Conservation (phyloP, 2,113 vertebrate species). For the Aleadryas rufinucha region DNA sequence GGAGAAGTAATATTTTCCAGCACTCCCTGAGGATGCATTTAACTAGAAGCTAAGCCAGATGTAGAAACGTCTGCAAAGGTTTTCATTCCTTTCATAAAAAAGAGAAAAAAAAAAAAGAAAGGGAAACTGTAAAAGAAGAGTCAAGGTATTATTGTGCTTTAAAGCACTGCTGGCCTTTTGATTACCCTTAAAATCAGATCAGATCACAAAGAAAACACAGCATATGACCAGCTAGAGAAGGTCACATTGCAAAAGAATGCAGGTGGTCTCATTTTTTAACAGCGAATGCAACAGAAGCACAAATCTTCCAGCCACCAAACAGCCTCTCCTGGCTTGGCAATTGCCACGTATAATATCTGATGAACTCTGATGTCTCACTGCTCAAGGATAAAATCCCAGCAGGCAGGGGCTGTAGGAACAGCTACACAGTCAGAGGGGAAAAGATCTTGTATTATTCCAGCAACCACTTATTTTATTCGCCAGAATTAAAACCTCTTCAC, state of each 20-base stretch:
- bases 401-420: background rate
- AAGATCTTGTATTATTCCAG: background rate
- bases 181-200: constrained; percentile 38
- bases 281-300: constrained; percentile 18
- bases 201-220: constrained; percentile 26
- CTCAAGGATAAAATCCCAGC: constrained; percentile 25
- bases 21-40: background rate
- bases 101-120: background rate
- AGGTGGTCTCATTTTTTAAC: constrained; percentile 47
- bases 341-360: constrained; percentile 33
- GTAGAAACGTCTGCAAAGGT: background rate
- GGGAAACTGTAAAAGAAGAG: background rate
- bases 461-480: background rate
- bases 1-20: constrained; percentile 52
- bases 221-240: constrained; percentile 13
- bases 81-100: background rate
- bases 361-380: constrained; percentile 4
- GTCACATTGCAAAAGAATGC: constrained; percentile 53
- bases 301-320: constrained; percentile 41
- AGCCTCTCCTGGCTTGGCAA: constrained; percentile 33
- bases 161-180: constrained; percentile 39
- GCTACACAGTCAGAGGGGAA: constrained; percentile 4
- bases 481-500: constrained; percentile 41
- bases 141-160: constrained; percentile 16
- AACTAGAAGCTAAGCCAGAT: constrained; percentile 1